phyloP scores from a whole-genome alignment of 2,888 invertebrate genomes.

The Pristionchus japonicus region DNA sequence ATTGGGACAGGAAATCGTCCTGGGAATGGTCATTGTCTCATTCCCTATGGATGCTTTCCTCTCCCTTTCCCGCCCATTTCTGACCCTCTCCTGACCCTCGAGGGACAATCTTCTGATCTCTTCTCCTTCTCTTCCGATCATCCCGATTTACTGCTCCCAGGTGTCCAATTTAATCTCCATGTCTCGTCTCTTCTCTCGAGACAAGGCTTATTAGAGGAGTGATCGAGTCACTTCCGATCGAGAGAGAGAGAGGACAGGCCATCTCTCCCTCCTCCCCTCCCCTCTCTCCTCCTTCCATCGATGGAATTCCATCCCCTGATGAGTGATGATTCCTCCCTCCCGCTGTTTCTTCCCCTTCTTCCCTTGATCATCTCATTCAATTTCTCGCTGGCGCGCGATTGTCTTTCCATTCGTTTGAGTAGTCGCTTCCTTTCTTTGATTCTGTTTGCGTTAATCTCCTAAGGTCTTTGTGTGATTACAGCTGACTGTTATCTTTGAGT shows the following conservation, averaged over 20 bases:
- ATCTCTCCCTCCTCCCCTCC: slow-evolving; percentile 11
- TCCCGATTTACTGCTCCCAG: slow-evolving; percentile 28
- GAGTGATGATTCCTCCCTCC: slow-evolving; percentile 18
- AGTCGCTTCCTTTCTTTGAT: neutral
- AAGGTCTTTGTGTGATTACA: neutral
- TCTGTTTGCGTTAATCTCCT: neutral
- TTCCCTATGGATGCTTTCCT: neutral
- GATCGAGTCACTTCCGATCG: slow-evolving; percentile 1
- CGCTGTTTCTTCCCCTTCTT: slow-evolving; percentile 17
- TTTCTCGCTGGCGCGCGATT: slow-evolving; percentile 9
- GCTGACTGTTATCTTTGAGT: neutral
- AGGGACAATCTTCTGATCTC: neutral
- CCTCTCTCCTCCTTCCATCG: neutral
- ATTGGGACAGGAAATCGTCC: neutral
- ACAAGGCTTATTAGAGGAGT: neutral
- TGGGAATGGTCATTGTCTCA: neutral
- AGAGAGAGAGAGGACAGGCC: neutral
- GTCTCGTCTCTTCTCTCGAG: neutral
- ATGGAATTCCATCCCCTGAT: slow-evolving; percentile 26
- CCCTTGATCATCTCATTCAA: slow-evolving; percentile 12
- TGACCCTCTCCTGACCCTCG: neutral
- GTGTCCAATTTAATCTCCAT: slow-evolving; percentile 33
- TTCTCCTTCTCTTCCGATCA: neutral
- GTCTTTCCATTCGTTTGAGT: neutral
- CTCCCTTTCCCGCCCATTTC: neutral